Evolutionary conservation across 1,140 invertebrate genomes (phyloP).

Genomic region (Littorina saxatilis): DNA sequence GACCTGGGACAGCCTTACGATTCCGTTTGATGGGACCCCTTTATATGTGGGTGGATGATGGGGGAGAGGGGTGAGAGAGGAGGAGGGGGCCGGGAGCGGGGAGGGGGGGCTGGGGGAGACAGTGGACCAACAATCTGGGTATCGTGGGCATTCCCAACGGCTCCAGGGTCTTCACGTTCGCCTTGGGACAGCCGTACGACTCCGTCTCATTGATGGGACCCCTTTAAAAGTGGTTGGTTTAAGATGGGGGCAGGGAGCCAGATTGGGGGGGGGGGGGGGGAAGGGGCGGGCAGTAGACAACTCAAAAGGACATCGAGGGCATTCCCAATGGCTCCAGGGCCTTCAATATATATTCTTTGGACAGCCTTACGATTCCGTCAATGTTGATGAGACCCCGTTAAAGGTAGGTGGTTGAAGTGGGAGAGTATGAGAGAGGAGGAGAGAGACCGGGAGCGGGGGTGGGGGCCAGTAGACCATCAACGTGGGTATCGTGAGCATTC

Average conservation of each 20-base stretch:
- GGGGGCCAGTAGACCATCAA: slow-evolving; percentile 55
- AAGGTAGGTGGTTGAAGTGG: slow-evolving; percentile 44
- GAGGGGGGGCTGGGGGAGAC: no score
- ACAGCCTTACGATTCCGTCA: slow-evolving; percentile 56
- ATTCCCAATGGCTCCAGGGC: slow-evolving; percentile 49
- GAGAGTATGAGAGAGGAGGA: no score
- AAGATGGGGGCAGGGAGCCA: no score
- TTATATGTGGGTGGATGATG: slow-evolving; percentile 49
- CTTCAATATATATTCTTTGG: slow-evolving; percentile 55
- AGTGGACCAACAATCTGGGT: slow-evolving; percentile 56
- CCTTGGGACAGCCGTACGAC: slow-evolving; percentile 54
- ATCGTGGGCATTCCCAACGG: slow-evolving; percentile 50
- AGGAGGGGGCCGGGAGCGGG: slow-evolving; percentile 42
- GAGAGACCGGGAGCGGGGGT: background rate
- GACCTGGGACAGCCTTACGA: slow-evolving; percentile 55
- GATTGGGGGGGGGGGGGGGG: background rate
- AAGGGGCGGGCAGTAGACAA: slow-evolving; percentile 52
- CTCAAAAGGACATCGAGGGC: slow-evolving; percentile 53
- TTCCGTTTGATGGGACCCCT: slow-evolving; percentile 58
- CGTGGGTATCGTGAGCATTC: slow-evolving; percentile 54
- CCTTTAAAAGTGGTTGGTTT: slow-evolving; percentile 44
- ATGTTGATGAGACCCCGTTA: slow-evolving; percentile 55
- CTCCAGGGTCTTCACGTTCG: slow-evolving; percentile 53
- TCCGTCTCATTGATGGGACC: slow-evolving; percentile 57
- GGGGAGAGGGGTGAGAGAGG: no score